Conservation (phyloP, 2,797 vertebrate species). For the Synaphobranchus kaupii region DNA sequence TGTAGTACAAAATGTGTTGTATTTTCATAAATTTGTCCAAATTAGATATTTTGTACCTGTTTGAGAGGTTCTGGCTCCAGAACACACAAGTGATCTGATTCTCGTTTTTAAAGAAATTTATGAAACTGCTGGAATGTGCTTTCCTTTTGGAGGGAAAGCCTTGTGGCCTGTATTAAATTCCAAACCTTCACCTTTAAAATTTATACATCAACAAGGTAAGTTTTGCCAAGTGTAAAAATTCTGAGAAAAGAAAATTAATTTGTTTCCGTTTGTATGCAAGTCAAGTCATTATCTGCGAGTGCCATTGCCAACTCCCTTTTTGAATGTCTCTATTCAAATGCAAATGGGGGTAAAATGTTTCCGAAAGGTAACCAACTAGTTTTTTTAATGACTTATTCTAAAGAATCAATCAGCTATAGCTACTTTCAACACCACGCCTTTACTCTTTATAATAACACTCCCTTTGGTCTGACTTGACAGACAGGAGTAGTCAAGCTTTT, state of each 20-base stretch:
- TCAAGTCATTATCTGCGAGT: not conserved
- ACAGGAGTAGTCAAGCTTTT: slow-evolving; percentile 40
- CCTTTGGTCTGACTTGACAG: slow-evolving; percentile 1
- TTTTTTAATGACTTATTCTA: not conserved
- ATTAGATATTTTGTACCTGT: not conserved
- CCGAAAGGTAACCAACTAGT: not conserved
- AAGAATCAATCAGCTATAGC: slow-evolving; percentile 20
- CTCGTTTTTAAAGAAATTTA: not conserved
- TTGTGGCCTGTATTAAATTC: not conserved
- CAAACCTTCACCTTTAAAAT: not conserved
- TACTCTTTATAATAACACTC: not conserved
- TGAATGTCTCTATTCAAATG: slow-evolving; percentile 9
- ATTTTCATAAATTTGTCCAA: not conserved
- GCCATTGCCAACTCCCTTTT: not conserved
- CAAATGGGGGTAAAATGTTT: not conserved
- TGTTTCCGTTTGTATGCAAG: not conserved
- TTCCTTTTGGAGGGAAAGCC: not conserved
- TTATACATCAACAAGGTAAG: not conserved
- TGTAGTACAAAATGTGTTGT: not conserved
- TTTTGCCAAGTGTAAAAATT: not conserved
- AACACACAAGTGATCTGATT: not conserved
- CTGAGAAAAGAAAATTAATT: not conserved
- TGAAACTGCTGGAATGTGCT: not conserved
- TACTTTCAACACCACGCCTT: not conserved
- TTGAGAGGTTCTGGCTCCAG: not conserved